Percentiles rank a stretch among this genome's conserved stretches.
Evolutionary conservation across 2,888 invertebrate genomes (phyloP).

Genomic region (Erynnis tages): DNA sequence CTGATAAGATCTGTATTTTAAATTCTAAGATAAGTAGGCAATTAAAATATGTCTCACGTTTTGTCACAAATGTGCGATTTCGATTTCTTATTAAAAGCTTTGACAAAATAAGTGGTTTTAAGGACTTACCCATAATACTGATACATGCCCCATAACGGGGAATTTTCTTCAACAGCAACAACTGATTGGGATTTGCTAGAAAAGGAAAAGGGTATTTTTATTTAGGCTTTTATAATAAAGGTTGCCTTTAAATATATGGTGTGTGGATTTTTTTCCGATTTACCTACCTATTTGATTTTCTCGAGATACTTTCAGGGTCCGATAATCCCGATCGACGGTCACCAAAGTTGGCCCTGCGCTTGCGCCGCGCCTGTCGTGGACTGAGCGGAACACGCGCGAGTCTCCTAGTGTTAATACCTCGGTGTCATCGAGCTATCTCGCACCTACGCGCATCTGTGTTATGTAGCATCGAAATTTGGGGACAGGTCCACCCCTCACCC

Average conservation of each 20-base stretch:
- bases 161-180: slow-evolving; percentile 28
- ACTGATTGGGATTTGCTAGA: slow-evolving; percentile 14
- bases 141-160: slow-evolving; percentile 71
- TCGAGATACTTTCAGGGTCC: slow-evolving; percentile 1
- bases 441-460: slow-evolving; percentile 54
- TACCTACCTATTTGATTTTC: slow-evolving; percentile 7
- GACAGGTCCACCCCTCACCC: slow-evolving; percentile 37
- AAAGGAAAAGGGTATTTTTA: neutral
- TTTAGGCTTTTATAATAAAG: neutral
- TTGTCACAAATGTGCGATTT: too few relatives aligned
- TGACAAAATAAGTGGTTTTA: neutral
- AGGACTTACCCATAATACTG: slow-evolving; percentile 57
- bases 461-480: slow-evolving; percentile 49
- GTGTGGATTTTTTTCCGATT: neutral
- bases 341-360: slow-evolving; percentile 44
- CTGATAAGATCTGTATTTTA: too few relatives aligned
- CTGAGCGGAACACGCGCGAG: slow-evolving; percentile 63
- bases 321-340: slow-evolving; percentile 1
- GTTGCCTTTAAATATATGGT: neutral
- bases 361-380: slow-evolving; percentile 57
- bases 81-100: too few relatives aligned
- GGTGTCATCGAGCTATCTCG: slow-evolving; percentile 64
- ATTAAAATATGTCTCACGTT: too few relatives aligned
- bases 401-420: slow-evolving; percentile 73
- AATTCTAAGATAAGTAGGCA: too few relatives aligned